Percentiles rank a stretch among this genome's conserved stretches.
phyloP scores from a whole-genome alignment of 2,797 vertebrate genomes.

The Danionella dracula region DNA sequence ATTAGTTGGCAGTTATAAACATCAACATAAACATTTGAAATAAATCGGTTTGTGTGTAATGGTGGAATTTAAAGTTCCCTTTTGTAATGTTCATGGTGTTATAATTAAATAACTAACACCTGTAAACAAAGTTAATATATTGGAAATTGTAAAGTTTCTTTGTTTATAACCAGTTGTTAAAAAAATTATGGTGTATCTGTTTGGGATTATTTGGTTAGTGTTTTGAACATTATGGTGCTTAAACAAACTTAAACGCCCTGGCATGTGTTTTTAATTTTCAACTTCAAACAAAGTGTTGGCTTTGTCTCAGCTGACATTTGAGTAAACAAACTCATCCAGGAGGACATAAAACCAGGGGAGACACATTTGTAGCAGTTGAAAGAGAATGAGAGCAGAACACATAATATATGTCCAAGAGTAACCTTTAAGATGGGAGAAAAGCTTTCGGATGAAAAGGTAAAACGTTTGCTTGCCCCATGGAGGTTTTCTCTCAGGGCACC shows the following conservation, averaged over 20 bases:
- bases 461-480: slow-evolving; percentile 41
- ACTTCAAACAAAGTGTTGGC: slow-evolving; percentile 31
- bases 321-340: not conserved
- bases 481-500: slow-evolving; percentile 30
- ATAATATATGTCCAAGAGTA: not conserved
- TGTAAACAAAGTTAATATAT: too few species aligned
- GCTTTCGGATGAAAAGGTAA: slow-evolving; percentile 39
- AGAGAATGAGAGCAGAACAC: not conserved
- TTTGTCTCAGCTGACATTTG: slow-evolving; percentile 2
- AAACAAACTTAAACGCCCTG: slow-evolving; percentile 42
- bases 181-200: too few species aligned
- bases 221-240: not conserved
- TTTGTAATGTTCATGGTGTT: too few species aligned
- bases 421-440: slow-evolving; percentile 36
- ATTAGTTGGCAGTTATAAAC: too few species aligned
- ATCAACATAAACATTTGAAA: too few species aligned
- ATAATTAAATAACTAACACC: too few species aligned
- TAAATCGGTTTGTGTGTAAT: too few species aligned
- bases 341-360: not conserved
- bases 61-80: too few species aligned
- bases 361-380: not conserved
- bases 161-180: too few species aligned
- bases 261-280: slow-evolving; percentile 20
- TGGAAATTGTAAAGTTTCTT: too few species aligned
- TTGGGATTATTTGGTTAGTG: too few species aligned